phyloP scores from a whole-genome alignment of 1,140 invertebrate species.

The Philotrypesis tridentata region DNA sequence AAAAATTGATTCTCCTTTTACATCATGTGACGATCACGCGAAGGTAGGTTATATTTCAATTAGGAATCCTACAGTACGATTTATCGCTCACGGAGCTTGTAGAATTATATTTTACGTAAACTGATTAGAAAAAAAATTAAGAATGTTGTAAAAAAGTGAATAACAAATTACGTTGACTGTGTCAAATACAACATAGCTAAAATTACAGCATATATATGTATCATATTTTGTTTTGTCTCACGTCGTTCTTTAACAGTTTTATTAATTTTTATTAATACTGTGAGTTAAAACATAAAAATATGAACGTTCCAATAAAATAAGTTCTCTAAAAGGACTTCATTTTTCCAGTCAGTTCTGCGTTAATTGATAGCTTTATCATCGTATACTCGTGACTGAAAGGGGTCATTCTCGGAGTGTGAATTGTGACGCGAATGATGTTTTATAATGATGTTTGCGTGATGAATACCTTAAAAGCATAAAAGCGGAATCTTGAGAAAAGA shows the following conservation, averaged over 20 bases:
- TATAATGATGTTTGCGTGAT: constrained; percentile 4
- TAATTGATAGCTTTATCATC: background rate
- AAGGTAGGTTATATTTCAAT: too few species aligned
- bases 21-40: too few species aligned
- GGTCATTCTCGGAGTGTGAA: constrained; percentile 33
- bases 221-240: too few species aligned
- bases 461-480: constrained; percentile 25
- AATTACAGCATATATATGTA: background rate
- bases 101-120: too few species aligned
- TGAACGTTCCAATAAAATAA: constrained; percentile 1
- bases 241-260: too few species aligned
- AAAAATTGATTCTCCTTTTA: too few species aligned
- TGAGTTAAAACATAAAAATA: background rate
- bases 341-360: background rate
- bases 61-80: too few species aligned
- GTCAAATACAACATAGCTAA: background rate
- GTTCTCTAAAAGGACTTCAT: background rate
- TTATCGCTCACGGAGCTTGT: too few species aligned
- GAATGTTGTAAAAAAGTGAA: too few species aligned
- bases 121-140: too few species aligned
- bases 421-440: constrained; percentile 18
- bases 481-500: constrained; percentile 4
- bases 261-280: background rate
- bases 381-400: constrained; percentile 23
- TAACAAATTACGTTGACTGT: too few species aligned